Base-by-base conservation (phyloP, 2,888 invertebrate genomes). In the Melanchra persicariae region DNA sequence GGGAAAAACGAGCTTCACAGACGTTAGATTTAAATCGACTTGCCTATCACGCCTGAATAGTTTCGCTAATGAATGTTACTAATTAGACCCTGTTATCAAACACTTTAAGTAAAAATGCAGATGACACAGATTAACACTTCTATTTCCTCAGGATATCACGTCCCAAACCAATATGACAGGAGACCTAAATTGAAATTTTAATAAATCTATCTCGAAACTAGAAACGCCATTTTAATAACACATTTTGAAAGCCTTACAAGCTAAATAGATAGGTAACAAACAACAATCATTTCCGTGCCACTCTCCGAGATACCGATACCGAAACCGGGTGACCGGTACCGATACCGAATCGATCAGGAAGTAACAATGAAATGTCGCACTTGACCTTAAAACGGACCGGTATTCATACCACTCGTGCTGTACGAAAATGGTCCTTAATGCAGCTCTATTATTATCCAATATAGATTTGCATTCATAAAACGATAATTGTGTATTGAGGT, bases 321-420 rank as follows among this genome's bases (percentile, higher is more conserved):
- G 64, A 83, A 85, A 83, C 84, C 78, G 66, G 85, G 85, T 84
- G 85, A 87, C 85, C 85, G 61, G 76, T 78, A 83, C 80, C 80
- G 80, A 84, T 83, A 84, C 78, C 75, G 52, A 84, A 83, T 83
- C 74, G 75, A 88, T 88, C 87, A 89, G 90, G 89, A 89, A 90
- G 75, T 79, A 70, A 87, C 87, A 87, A 86, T 85, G 83, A 81
- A 88, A 86, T 89, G 88, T 88, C 88, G 88, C 87, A 86, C 89
- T 91, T 91, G 92, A 89, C 91, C 91, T 89, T 85, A 87, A 88
- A 88, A 76, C 62, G 47, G 74, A 87, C 89, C 87, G 84, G 88
- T 88, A 83, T 58, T 64, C 55, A 67, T 71, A 70, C 61, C 52
- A 67, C 52, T 51, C 19, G 24, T 40, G 77, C 37, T 12, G 15